Conservation (phyloP, 2,797 vertebrate genomes). For the Gorsachius magnificus region DNA sequence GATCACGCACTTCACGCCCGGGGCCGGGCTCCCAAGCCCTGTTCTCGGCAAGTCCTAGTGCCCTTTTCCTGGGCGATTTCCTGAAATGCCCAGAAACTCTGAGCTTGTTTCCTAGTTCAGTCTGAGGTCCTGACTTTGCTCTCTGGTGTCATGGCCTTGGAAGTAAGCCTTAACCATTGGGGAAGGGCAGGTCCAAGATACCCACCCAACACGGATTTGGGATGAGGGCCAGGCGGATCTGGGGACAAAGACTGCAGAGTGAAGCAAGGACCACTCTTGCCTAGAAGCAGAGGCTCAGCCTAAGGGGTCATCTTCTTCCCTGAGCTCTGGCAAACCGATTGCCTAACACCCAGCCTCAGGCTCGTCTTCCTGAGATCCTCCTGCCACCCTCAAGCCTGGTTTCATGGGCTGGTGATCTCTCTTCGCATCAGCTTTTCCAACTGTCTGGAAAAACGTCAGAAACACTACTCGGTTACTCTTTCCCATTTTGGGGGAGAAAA, state of each 20-base stretch:
- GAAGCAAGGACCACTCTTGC: not conserved
- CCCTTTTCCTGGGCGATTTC: not conserved
- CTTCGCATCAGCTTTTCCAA: not conserved
- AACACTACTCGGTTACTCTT: not conserved
- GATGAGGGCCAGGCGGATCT: not conserved
- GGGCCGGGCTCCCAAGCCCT: not conserved
- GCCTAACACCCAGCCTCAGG: not conserved
- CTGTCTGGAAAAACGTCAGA: not conserved
- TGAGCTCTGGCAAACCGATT: not conserved
- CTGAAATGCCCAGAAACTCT: not conserved
- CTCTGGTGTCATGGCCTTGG: not conserved
- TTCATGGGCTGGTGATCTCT: not conserved
- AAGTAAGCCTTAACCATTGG: not conserved
- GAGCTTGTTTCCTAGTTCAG: not conserved
- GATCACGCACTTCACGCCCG: not conserved
- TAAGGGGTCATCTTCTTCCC: not conserved
- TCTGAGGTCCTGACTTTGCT: not conserved
- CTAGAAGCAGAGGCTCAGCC: not conserved
- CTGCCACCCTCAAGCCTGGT: not conserved
- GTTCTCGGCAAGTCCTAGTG: not conserved
- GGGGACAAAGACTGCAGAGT: not conserved
- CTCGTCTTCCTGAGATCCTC: not conserved
- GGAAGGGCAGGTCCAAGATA: not conserved
- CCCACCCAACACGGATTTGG: not conserved
- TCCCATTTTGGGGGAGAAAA: not conserved